Conservation (phyloP, 2,797 vertebrate genomes). For the Oryzias sinensis region DNA sequence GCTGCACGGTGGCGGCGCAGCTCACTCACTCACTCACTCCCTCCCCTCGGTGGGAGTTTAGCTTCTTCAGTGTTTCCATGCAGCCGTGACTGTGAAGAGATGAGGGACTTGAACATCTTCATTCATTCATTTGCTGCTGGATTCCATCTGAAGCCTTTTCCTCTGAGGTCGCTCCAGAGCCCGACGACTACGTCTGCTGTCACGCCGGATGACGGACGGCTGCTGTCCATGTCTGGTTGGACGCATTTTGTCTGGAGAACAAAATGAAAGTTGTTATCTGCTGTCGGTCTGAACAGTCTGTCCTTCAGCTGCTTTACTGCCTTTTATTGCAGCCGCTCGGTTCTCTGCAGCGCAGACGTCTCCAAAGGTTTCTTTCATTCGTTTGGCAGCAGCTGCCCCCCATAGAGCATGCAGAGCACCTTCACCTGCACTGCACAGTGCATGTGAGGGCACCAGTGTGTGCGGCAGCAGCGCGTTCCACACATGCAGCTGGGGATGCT, state of each 20-base stretch:
- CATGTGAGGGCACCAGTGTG: conserved; percentile 12
- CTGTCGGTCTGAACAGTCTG: conserved; percentile 9
- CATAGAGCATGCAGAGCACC: conserved; percentile 67
- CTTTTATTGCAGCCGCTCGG: conserved; percentile 33
- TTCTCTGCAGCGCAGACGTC: conserved; percentile 6
- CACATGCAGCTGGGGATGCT: conserved; percentile 27
- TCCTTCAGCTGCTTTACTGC: conserved; percentile 35
- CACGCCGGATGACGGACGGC: conserved; percentile 32
- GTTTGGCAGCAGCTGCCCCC: background rate
- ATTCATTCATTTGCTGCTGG: background rate
- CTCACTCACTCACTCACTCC: conserved; percentile 8
- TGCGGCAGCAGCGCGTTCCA: conserved; percentile 38
- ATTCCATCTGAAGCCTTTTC: background rate
- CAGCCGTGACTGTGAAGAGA: background rate
- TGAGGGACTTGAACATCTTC: background rate
- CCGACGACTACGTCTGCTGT: conserved; percentile 56
- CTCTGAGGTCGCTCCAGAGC: conserved; percentile 35
- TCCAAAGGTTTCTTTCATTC: conserved; percentile 4
- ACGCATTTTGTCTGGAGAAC: too few relatives aligned
- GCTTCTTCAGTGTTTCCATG: conserved; percentile 6
- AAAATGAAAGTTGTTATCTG: too few relatives aligned
- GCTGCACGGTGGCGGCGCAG: conserved; percentile 46
- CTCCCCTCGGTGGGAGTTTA: conserved; percentile 22
- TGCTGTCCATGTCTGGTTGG: too few relatives aligned
- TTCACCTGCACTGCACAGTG: conserved; percentile 69